Evolutionary conservation across 2,888 invertebrate species (phyloP).

Genomic region (Volucella zonaria): DNA sequence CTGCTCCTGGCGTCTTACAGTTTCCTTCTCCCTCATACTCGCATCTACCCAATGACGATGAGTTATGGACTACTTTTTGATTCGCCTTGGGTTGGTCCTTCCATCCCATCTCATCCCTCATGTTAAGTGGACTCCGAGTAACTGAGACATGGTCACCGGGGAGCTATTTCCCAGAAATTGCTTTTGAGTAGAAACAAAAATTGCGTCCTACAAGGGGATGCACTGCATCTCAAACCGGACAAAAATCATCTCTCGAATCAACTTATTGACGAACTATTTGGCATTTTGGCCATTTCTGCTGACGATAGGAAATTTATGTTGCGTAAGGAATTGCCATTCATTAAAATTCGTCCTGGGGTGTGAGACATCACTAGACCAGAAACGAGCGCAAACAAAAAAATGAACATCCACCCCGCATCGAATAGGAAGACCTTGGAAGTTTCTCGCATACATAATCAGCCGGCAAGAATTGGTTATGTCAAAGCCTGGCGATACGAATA

Average conservation of each 20-base stretch:
- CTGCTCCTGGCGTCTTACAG: slow-evolving; percentile 51
- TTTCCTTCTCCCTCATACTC: slow-evolving; percentile 2
- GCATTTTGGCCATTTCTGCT: slow-evolving; percentile 41
- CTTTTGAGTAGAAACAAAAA: slow-evolving; percentile 47
- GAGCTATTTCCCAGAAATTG: slow-evolving; percentile 66
- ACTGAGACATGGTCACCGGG: slow-evolving; percentile 48
- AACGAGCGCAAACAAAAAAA: background rate
- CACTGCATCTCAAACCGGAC: slow-evolving; percentile 28
- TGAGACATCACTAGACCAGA: background rate
- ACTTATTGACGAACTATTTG: slow-evolving; percentile 67
- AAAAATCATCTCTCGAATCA: slow-evolving; percentile 39
- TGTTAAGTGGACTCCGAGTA: slow-evolving; percentile 49
- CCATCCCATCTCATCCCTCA: slow-evolving; percentile 38
- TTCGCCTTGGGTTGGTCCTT: slow-evolving; percentile 41
- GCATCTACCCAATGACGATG: slow-evolving; percentile 39
- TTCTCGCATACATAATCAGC: slow-evolving; percentile 51
- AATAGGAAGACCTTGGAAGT: slow-evolving; percentile 39
- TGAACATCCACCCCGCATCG: background rate
- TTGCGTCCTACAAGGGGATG: background rate
- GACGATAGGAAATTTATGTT: slow-evolving; percentile 71
- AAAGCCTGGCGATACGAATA: slow-evolving; percentile 9
- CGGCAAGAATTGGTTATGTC: slow-evolving; percentile 14
- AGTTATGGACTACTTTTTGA: slow-evolving; percentile 61
- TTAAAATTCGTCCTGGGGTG: slow-evolving; percentile 48
- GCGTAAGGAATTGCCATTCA: slow-evolving; percentile 71